Evolutionary conservation across 2,797 vertebrate species (phyloP), one percentile per base, ranked within the genome.

Genomic region (Ataeniobius toweri): DNA sequence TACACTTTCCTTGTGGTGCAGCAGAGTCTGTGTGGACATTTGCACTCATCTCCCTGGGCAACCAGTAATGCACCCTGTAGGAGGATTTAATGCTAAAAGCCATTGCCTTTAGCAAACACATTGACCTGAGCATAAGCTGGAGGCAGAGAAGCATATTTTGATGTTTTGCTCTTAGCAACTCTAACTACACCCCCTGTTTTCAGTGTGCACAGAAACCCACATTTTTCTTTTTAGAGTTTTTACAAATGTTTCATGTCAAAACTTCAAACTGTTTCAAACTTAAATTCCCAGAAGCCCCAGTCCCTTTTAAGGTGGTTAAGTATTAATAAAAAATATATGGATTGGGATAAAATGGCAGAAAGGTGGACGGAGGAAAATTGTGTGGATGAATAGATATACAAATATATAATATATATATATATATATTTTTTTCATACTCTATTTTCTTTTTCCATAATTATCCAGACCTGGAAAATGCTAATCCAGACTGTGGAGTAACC

Each of bases 81-180:
- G 79, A 87, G 75, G 83, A 81, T 84, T 89, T 87, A 82, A 85
- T 81, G 77, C 76, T 83, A 74, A 87, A 91, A 85, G 82, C 78
- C 46, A 78, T 77, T 18, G 61, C 87, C 86, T 80, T 78, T 73
- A 83, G 86, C 87, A 81, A 85, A 71, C 58, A 67, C 39, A 26
- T 24, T 87, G 83, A 88, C 85, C 82, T 0, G 13, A 81, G 76
- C 59, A 80, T 28, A 74, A 86, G 80, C 88, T 82, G 36, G 71
- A 89, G 86, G 89, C 79, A 78, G 73, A 80, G 76, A 70, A 83
- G 75, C 68, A 80, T 81, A 79, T 67, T 87, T 89, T 71, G 72
- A 86, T 88, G 81, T 56, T 86, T 86, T 82, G 68, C 80, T 80
- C 80, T 28, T 77, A 51, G 88, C 85, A 92, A 87, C 83, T 63